Conservation (phyloP, 2,888 invertebrate species). For the Drosophila pseudotalamancana region DNA sequence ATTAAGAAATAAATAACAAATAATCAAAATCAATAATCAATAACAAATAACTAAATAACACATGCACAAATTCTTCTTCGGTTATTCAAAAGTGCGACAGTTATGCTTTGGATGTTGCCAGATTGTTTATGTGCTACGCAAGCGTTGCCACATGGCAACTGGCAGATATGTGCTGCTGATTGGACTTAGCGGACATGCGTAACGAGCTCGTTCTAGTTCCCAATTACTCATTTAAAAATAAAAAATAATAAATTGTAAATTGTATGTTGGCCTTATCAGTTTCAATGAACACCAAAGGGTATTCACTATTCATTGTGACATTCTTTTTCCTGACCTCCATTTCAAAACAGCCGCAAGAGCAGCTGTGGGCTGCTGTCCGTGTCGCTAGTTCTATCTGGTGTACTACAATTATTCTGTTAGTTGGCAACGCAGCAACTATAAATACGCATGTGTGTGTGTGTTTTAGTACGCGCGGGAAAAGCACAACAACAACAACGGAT, state of each 20-base stretch:
- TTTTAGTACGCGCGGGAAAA: constrained; percentile 63
- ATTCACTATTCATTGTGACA: neutral
- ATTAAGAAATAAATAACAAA: neutral
- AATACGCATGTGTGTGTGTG: constrained; percentile 16
- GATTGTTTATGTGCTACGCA: neutral
- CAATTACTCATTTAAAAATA: too few species aligned
- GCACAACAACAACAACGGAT: constrained; percentile 62
- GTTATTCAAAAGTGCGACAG: neutral
- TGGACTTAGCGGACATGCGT: neutral
- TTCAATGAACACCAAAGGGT: too few species aligned
- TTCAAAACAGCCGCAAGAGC: neutral
- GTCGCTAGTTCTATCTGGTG: constrained; percentile 23
- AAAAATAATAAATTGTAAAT: too few species aligned
- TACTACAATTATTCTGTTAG: constrained; percentile 25
- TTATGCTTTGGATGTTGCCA: neutral
- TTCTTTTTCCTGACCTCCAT: neutral
- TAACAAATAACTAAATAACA: neutral
- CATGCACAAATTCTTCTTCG: neutral
- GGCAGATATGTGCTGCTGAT: neutral
- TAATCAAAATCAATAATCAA: constrained; percentile 4
- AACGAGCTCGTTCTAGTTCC: neutral
- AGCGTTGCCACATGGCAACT: neutral
- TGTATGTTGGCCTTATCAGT: too few species aligned
- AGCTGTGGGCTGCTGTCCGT: neutral
- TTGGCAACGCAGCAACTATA: constrained; percentile 46